phyloP scores from a whole-genome alignment of 2,113 vertebrate species.

The Oryzias curvinotus region DNA sequence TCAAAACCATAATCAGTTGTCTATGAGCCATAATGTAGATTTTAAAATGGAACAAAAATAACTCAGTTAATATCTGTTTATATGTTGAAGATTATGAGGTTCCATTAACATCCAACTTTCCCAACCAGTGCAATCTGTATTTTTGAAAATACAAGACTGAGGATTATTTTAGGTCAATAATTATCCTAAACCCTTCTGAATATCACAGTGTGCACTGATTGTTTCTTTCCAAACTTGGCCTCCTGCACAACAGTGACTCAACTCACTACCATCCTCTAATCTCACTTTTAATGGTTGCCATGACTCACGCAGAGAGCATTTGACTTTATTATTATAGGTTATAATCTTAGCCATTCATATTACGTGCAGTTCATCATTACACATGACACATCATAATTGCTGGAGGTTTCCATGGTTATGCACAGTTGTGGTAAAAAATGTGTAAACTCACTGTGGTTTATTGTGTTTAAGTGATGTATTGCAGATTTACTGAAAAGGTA shows the following conservation, averaged over 20 bases:
- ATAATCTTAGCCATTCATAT: conserved; percentile 8
- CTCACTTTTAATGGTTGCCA: conserved; percentile 1
- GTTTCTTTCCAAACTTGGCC: conserved; percentile 29
- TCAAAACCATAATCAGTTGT: conserved; percentile 43
- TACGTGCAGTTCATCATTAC: conserved; percentile 12
- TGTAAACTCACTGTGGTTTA: background rate
- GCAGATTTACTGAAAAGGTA: background rate
- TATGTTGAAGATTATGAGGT: too few species aligned
- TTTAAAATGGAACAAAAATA: conserved; percentile 13
- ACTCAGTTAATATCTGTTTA: background rate
- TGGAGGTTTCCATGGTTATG: background rate
- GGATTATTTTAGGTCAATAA: conserved; percentile 3
- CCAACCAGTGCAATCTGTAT: conserved; percentile 3
- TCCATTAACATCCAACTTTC: background rate
- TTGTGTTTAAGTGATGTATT: background rate
- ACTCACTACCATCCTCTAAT: conserved; percentile 30
- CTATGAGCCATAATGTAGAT: conserved; percentile 32
- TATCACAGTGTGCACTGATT: conserved; percentile 2
- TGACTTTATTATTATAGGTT: conserved; percentile 14
- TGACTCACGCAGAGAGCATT: conserved; percentile 39
- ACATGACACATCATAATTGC: conserved; percentile 1
- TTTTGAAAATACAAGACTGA: background rate
- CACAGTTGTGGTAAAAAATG: background rate
- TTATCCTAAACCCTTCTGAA: background rate
- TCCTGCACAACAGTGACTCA: conserved; percentile 44